Evolutionary conservation across 2,113 vertebrate genomes (phyloP), one percentile per base, ranked within the genome.

Genomic region (Serinus canaria): DNA sequence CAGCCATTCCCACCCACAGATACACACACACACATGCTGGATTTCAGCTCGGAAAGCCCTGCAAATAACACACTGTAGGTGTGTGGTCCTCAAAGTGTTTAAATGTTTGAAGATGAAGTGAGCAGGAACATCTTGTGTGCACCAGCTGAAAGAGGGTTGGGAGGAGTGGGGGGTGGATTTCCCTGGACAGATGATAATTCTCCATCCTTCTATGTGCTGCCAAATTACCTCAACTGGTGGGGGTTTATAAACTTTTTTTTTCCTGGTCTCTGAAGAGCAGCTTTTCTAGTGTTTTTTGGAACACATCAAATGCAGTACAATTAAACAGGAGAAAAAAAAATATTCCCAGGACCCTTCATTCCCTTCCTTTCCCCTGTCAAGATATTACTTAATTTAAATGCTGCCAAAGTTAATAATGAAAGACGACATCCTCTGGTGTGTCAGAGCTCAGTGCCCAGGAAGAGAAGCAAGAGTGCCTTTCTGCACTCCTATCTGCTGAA

Each of bases 371-470:
- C 83, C 56, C 46, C 73, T 94, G 92, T 96, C 93, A 94, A 95
- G 92, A 81, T 95, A 95, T 93, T 95, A 96, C 94, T 96, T 97
- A 94, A 96, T 96, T 96, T 96, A 96, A 96, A 94, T 92, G 90
- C 37, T 95, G 85, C 93, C 92, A 95, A 93, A 96, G 68, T 95
- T 93, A 95, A 93, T 89, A 94, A 93, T 75, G 79, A 96, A 93
- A 92, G 90, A 85, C 6, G 9, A 84, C 83, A 79, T 89, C 77
- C 76, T 93, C 73, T 4, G 7, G 22, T n/a, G 56, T 88, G 83
- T 89, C 85, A 94, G 86, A 92, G 53, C 76, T 92, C 62, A 8
- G 69, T 56, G 62, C 83, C 90, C 92, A 84, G 72, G 76, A 76
- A 78, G 73, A 81, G 70, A 88, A 75, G 28, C 18, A 39, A 31